Conservation (phyloP, 2,888 invertebrate species). For the Andrena haemorrhoa region DNA sequence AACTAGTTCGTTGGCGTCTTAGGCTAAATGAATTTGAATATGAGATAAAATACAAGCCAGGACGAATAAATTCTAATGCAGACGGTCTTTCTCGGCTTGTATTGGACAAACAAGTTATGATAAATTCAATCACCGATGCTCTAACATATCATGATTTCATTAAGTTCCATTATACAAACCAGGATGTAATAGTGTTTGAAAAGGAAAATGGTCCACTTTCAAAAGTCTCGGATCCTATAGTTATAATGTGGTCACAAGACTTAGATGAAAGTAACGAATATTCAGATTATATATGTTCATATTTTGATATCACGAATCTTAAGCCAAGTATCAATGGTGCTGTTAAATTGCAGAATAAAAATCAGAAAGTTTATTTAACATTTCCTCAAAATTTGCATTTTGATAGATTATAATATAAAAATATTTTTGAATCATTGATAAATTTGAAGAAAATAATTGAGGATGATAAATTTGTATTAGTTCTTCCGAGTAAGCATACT, state of each 20-base stretch:
- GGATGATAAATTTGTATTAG: not conserved
- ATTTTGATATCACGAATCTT: constrained; percentile 4
- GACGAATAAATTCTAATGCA: constrained; percentile 17
- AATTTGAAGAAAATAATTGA: not conserved
- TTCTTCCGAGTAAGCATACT: constrained; percentile 4
- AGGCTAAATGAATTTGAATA: constrained; percentile 5
- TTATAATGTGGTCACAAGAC: constrained; percentile 35
- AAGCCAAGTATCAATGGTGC: not conserved
- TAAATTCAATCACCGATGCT: not conserved
- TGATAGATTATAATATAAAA: constrained; percentile 18
- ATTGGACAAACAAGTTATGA: not conserved
- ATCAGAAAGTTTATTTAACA: not conserved
- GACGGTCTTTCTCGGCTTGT: constrained; percentile 21
- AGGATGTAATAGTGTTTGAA: constrained; percentile 10
- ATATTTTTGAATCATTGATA: constrained; percentile 10
- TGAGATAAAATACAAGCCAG: constrained; percentile 22
- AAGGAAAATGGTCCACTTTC: constrained; percentile 3
- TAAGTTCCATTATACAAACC: constrained; percentile 26
- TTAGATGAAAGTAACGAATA: constrained; percentile 29
- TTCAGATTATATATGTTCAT: constrained; percentile 6
- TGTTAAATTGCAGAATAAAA: constrained; percentile 1
- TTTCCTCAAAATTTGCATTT: not conserved
- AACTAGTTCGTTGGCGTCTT: constrained; percentile 35
- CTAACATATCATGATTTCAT: constrained; percentile 24
- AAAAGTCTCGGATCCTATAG: constrained; percentile 21